A percentile compares a stretch with the other conserved stretches of the same genome.
These are phyloP conservation scores for Augiades crinisus DNA, from an alignment of 2,888 invertebrate species.

Conservation along the genomic window DNA sequence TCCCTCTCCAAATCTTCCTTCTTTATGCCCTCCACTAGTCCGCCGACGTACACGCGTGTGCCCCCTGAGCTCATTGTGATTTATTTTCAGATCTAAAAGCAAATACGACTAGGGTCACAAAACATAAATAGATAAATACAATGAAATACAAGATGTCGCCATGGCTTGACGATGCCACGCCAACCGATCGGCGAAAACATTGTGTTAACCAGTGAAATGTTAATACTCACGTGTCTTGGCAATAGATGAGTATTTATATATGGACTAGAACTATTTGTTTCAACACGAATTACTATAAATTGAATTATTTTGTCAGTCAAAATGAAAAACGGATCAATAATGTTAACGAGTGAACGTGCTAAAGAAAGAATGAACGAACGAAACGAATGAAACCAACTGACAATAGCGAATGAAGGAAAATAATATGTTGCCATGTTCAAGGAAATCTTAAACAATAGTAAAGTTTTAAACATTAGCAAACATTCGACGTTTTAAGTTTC, in stretches of 20 bases:
- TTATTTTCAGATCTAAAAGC: slow-evolving; percentile 40
- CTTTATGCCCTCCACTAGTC: slow-evolving; percentile 92
- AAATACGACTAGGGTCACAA: slow-evolving; percentile 26
- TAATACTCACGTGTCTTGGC: slow-evolving; percentile 59
- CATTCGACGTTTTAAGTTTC: neutral
- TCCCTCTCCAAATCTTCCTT: slow-evolving; percentile 95
- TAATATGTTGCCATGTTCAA: slow-evolving; percentile 24
- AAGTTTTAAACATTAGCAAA: no score
- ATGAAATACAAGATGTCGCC: slow-evolving; percentile 78
- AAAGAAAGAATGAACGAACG: slow-evolving; percentile 38
- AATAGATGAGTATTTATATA: slow-evolving; percentile 43
- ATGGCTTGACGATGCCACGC: slow-evolving; percentile 67
- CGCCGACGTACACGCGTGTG: slow-evolving; percentile 94
- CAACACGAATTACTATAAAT: slow-evolving; percentile 31
- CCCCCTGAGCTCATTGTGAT: slow-evolving; percentile 73
- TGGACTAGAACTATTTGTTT: slow-evolving; percentile 24
- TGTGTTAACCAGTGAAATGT: slow-evolving; percentile 35
- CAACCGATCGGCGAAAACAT: slow-evolving; percentile 44
- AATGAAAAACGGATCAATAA: slow-evolving; percentile 56
- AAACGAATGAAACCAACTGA: slow-evolving; percentile 45
- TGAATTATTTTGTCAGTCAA: slow-evolving; percentile 52
- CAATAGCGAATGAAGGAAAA: slow-evolving; percentile 29
- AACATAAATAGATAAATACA: slow-evolving; percentile 65
- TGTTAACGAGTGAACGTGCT: slow-evolving; percentile 48
- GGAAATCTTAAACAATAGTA: no score